Evolutionary conservation across 1,140 invertebrate genomes (phyloP), one percentile per base, ranked within the genome.

Genomic region (Tetramorium parvispinum): DNA sequence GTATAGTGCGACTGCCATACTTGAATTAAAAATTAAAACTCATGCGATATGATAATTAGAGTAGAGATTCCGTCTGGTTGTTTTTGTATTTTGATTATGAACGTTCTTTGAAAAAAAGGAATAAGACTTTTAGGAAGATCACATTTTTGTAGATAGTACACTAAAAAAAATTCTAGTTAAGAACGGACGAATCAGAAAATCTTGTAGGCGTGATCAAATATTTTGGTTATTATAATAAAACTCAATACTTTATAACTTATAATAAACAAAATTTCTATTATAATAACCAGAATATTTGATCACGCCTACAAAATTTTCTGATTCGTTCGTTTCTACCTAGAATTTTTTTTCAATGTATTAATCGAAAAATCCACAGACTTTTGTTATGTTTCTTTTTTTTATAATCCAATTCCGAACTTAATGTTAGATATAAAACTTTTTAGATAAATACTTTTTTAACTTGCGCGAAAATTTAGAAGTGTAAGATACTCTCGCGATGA

Each of bases 401-500:
- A 68, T 1, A 70, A 8, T 32, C 5, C 40, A 55, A 70, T 53
- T 43, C n/a, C 51, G 2, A 21, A 18, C 4, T 24, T 40, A 68
- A 79, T 27, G 16, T 65, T 43, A 59, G 16, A 43, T 40, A 24
- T 24, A 10, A 18, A 21, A 21, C n/a, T n/a, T n/a, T n/a, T n/a
- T n/a, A n/a, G n/a, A 8, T 24, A 79, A 7, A 65, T 49, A 32
- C 43, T 63, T 49, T 79, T 32, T 32, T 32, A 51, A 51, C 21
- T 32, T 13, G 24, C 46, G 46, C 40, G 18, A 63, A 66, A 32
- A 79, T 68, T 21, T 27, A 21, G n/a, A 37, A 49, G 13, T 21
- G n/a, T n/a, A n/a, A 68, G 46, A 53, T 53, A 37, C 37, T 51
- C 11, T 57, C 40, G 66, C 53, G 79, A 71, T 46, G 68, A 57